phyloP scores from a whole-genome alignment of 1,140 invertebrate genomes.

The Ridgeia piscesae region DNA sequence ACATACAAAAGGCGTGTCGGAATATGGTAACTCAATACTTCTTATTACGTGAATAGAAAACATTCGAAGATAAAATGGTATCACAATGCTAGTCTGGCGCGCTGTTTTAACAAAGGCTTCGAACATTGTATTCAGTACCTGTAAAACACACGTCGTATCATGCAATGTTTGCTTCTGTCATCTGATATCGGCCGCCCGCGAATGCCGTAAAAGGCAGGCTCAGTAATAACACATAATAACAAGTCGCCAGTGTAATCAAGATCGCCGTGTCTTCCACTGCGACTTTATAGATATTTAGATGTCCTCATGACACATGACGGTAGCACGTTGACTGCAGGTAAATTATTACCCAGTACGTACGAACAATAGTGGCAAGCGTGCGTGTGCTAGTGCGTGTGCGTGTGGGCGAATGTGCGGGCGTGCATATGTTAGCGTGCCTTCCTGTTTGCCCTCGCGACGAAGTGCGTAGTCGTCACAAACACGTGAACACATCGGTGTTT shows the following conservation, averaged over 20 bases:
- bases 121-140: not conserved
- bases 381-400: not conserved
- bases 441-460: not conserved
- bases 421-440: not conserved
- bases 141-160: not conserved
- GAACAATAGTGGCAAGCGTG: not conserved
- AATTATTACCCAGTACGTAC: not conserved
- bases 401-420: not conserved
- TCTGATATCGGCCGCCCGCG: not conserved
- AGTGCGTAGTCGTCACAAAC: too few relatives aligned
- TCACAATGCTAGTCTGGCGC: not conserved
- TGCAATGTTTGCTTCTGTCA: not conserved
- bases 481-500: too few relatives aligned
- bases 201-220: not conserved
- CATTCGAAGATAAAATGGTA: not conserved
- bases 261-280: not conserved
- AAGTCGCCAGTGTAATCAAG: not conserved
- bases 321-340: not conserved
- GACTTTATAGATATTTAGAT: not conserved
- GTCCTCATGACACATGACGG: not conserved
- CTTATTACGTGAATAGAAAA: not conserved
- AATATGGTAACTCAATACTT: not conserved
- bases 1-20: too few relatives aligned
- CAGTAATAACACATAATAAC: not conserved
- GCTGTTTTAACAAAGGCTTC: not conserved